Evolutionary conservation across 2,888 invertebrate species (phyloP), one percentile per base, ranked within the genome.

Genomic region (Parthenolecanium corni): DNA sequence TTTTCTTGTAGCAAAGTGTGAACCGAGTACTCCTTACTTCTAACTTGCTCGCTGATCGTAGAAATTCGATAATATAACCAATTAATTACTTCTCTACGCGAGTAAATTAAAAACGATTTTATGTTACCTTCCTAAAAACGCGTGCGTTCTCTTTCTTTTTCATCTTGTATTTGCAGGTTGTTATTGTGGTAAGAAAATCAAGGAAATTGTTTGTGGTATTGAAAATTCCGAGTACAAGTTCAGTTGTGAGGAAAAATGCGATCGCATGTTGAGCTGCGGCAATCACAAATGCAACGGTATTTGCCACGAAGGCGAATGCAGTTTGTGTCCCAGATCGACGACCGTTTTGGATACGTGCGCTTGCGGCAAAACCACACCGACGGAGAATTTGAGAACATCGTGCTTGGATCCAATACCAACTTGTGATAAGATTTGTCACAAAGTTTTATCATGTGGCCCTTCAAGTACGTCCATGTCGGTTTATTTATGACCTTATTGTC

Each of bases 321-420:
- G 72, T 11, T 73, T 77, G 0, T 92, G 92, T 71, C 73, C 74
- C 51, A 73, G 80, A 16, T 79, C 80, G 62, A 82, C 86, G 0
- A 75, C 77, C 14, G 71, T 76, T 36, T 78, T 89, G 11, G 80
- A 77, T 4, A 78, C 78, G 42, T 92, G 92, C 70, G 85, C 84
- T 0, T 92, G 92, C 72, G 87, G 87, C 1, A 82, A 85, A 73
- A 81, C 79, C 40, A 72, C 75, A 0, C 73, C 82, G 20, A 69
- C 68, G 16, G 67, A 70, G 76, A 75, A 77, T 25, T 72, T 74
- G 36, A 79, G 92, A 65, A 78, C 75, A 53, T 79, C 80, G 9
- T 94, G 93, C 73, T 76, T 83, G 5, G 91, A 93, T 73, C 82
- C 86, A 0, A 82, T 94, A 67, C 88, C 90, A 0, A 79, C 84